A percentile compares a stretch with the other conserved stretches of the same genome.
Conservation (phyloP, 2,888 invertebrate species). For the Fissipunctia ypsillon region DNA sequence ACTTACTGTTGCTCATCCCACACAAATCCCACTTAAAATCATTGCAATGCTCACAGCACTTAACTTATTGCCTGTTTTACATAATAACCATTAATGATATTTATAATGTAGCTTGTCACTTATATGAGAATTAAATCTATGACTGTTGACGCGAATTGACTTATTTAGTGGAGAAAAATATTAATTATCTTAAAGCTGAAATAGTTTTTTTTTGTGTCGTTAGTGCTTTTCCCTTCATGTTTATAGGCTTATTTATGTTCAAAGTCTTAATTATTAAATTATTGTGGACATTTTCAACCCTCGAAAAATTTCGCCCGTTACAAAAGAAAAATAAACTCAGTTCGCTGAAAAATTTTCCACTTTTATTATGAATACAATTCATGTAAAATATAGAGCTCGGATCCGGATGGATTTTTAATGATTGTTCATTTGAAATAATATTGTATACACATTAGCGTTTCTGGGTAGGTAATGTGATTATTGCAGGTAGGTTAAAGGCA, state of each 20-base stretch:
- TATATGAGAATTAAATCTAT: background rate
- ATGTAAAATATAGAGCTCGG: slow-evolving; percentile 15
- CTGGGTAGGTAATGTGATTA: background rate
- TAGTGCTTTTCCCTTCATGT: background rate
- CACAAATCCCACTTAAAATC: slow-evolving; percentile 18
- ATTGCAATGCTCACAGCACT: background rate
- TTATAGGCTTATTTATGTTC: background rate
- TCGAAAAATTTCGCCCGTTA: background rate
- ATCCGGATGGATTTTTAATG: slow-evolving; percentile 32
- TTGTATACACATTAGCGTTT: slow-evolving; percentile 3
- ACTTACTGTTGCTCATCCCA: background rate
- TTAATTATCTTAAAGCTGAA: background rate
- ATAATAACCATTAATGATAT: background rate
- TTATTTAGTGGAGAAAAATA: background rate
- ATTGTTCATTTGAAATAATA: slow-evolving; percentile 34
- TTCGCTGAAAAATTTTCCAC: background rate
- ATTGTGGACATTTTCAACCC: slow-evolving; percentile 9
- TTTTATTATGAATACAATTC: slow-evolving; percentile 32
- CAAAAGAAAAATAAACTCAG: slow-evolving; percentile 22
- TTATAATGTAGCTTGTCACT: background rate
- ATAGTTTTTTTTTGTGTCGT: background rate
- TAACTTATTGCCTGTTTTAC: background rate
- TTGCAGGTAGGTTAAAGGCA: background rate
- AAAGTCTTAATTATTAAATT: slow-evolving; percentile 17
- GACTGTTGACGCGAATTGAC: background rate